A percentile compares a stretch with the other conserved stretches of the same genome.
Evolutionary conservation across 2,113 vertebrate species (phyloP).

Genomic region (Catharus fuscescens): DNA sequence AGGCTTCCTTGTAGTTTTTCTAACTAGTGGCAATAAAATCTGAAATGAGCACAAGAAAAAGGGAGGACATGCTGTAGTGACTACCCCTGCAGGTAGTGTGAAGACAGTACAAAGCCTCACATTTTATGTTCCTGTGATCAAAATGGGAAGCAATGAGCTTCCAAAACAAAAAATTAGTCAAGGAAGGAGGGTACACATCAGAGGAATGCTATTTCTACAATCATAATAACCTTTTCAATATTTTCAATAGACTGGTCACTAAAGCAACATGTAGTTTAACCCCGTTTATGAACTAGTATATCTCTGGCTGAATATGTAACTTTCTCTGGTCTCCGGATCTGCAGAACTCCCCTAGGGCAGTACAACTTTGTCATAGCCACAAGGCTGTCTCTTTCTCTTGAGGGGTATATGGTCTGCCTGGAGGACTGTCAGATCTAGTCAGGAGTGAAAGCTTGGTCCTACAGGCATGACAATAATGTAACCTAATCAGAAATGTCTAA

Average conservation of each 20-base stretch:
- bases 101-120: neutral
- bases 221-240: neutral
- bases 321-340: neutral
- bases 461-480: neutral
- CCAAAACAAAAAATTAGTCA: neutral
- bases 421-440: neutral
- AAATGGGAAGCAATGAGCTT: neutral
- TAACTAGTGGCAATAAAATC: neutral
- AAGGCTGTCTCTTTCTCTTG: neutral
- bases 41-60: neutral
- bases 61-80: neutral
- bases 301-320: neutral
- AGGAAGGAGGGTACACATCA: neutral
- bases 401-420: neutral
- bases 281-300: neutral
- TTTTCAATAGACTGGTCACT: neutral
- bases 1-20: neutral
- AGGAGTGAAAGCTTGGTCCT: neutral
- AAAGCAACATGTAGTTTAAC: neutral
- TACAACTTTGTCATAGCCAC: neutral
- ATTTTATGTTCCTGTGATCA: neutral
- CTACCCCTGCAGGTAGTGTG: neutral
- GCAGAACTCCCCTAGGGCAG: neutral
- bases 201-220: neutral
- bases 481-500: neutral